A percentile compares a stretch with the other conserved stretches of the same genome.
phyloP scores from a whole-genome alignment of 2,797 vertebrate genomes.

The Hephaestus fuliginosus region DNA sequence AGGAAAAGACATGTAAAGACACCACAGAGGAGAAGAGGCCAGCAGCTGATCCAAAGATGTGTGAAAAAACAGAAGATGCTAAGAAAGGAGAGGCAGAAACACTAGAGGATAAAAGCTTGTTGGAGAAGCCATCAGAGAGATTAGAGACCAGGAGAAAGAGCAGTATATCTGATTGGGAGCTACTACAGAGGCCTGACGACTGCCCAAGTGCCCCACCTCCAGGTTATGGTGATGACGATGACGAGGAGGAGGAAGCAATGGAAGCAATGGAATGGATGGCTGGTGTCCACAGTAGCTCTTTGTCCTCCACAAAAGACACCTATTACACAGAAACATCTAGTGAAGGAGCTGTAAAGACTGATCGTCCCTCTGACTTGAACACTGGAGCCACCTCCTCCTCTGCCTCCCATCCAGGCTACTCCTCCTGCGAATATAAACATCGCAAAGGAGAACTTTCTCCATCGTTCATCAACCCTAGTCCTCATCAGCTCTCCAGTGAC shows the following conservation, averaged over 20 bases:
- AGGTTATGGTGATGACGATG: constrained; percentile 79
- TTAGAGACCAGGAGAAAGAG: constrained; percentile 78
- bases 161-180: constrained; percentile 82
- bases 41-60: constrained; percentile 47
- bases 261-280: constrained; percentile 79
- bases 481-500: constrained; percentile 89
- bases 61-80: constrained; percentile 50
- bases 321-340: constrained; percentile 60
- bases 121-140: constrained; percentile 65
- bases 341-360: constrained; percentile 59
- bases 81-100: constrained; percentile 46
- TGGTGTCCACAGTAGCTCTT: constrained; percentile 74
- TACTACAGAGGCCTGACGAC: constrained; percentile 79
- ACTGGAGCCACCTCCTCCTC: constrained; percentile 76
- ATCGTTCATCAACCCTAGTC: constrained; percentile 96
- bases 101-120: constrained; percentile 52
- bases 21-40: constrained; percentile 48
- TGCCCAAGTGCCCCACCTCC: constrained; percentile 74
- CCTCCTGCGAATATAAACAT: constrained; percentile 88
- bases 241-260: constrained; percentile 70
- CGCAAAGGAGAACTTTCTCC: constrained; percentile 93
- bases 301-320: constrained; percentile 77
- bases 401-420: constrained; percentile 70
- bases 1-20: constrained; percentile 56
- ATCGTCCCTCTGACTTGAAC: constrained; percentile 78